Percentiles rank a stretch among this genome's conserved stretches.
These are phyloP conservation scores for Hetaerina americana DNA, from an alignment of 1,140 invertebrate species.

Conservation along the genomic window DNA sequence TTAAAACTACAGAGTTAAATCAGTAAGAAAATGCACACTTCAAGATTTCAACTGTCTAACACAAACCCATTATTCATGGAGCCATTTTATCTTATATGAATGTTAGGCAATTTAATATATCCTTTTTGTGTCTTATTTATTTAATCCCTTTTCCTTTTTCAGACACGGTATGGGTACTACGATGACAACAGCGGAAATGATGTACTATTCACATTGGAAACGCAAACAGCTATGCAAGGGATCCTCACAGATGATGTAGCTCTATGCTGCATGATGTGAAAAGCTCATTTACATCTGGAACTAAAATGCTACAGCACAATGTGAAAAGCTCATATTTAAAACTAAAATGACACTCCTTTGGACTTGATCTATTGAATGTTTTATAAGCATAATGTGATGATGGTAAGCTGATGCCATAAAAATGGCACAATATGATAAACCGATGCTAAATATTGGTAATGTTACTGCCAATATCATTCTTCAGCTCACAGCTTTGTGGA, in stretches of 20 bases:
- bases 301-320: conserved; percentile 9
- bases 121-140: not conserved
- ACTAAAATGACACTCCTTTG: not conserved
- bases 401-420: not conserved
- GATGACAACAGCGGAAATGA: conserved; percentile 9
- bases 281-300: not conserved
- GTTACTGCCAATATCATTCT: not conserved
- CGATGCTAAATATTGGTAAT: too few relatives aligned
- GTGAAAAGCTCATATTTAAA: not conserved
- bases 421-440: not conserved
- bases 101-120: too few relatives aligned
- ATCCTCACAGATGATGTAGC: conserved; percentile 9
- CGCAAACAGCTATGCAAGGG: conserved; percentile 8
- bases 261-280: conserved; percentile 10
- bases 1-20: too few relatives aligned
- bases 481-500: not conserved
- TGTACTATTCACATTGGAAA: conserved; percentile 8
- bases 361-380: not conserved
- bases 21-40: too few relatives aligned
- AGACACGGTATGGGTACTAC: conserved; percentile 10
- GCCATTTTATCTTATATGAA: too few relatives aligned
- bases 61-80: too few relatives aligned
- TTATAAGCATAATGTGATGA: not conserved
- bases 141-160: not conserved
- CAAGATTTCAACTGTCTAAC: too few relatives aligned